Evolutionary conservation across 1,140 invertebrate genomes (phyloP), one percentile per base, ranked within the genome.

Genomic region (Listronotus oregonensis): DNA sequence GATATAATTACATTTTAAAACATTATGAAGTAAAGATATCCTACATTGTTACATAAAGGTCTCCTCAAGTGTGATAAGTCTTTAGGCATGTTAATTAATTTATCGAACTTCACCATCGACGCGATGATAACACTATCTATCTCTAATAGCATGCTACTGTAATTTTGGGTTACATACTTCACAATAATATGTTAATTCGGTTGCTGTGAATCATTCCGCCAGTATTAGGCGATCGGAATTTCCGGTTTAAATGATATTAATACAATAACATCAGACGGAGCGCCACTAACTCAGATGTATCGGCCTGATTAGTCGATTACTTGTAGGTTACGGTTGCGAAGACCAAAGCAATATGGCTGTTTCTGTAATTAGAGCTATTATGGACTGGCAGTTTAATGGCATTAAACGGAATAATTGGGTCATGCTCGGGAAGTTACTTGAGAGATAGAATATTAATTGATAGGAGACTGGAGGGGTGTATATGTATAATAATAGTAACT

Each of bases 351-450:
- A 47, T 47, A 47, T 47, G 15, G 44, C 21, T 47, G 44, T 21
- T 12, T 17, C n/a, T 51, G n/a, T 46, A 46, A 46, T 46, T 46
- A 46, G 43, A 17, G 43, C 43, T 46, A 46, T 46, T 46, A 46
- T 46, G 43, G 17, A 46, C 14, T 12, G 43, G 43, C 17, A 18
- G 43, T 46, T 18, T 46, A 46, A 46, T 46, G 12, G 14, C 9
- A 46, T 46, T 46, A 46, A 14, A 18, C 1, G 43, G n/a, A 46
- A 46, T 46, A 46, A 46, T 12, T 46, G 14, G 43, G 43, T 18
- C 43, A 18, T 15, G 14, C 43, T 46, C 9, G 17, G 43, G 43
- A 46, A 46, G 43, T 46, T 15, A n/a, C 14, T 46, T n/a, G 43
- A 18, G 17, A 46, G 43, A 46, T 18, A 18, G 43, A 18, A 46